phyloP scores from a whole-genome alignment of 2,797 vertebrate genomes.

The Aulostomus chinensis region DNA sequence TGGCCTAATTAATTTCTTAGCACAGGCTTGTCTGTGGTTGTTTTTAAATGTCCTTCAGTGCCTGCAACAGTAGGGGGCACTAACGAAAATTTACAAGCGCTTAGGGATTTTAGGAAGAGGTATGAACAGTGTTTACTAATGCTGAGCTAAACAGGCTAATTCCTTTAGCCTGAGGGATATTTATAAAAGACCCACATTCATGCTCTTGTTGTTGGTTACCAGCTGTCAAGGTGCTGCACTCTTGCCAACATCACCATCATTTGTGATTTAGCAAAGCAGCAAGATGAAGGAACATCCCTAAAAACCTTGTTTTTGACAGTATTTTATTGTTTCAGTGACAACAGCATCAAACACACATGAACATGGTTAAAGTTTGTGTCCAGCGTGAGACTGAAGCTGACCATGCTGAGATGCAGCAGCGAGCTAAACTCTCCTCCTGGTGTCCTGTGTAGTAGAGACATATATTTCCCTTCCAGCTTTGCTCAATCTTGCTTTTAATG shows the following conservation, averaged over 20 bases:
- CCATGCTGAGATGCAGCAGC: no score
- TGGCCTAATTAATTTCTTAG: slow-evolving; percentile 78
- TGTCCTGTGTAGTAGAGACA: no score
- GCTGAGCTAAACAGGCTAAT: slow-evolving; percentile 66
- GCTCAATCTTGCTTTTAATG: no score
- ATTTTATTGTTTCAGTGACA: no score
- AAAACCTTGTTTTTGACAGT: no score
- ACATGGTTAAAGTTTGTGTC: no score
- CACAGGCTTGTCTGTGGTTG: slow-evolving; percentile 52
- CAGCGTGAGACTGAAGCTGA: no score
- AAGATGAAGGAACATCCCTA: no score
- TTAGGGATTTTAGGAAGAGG: slow-evolving; percentile 66
- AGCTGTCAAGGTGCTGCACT: slow-evolving; percentile 28
- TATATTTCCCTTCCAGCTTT: no score
- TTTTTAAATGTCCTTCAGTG: slow-evolving; percentile 60
- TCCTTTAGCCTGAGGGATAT: slow-evolving; percentile 61
- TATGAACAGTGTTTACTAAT: slow-evolving; percentile 68
- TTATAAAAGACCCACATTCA: slow-evolving; percentile 65
- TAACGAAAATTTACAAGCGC: slow-evolving; percentile 67
- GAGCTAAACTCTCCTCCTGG: no score
- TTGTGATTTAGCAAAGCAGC: slow-evolving; percentile 2
- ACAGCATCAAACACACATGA: no score
- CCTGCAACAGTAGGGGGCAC: slow-evolving; percentile 58
- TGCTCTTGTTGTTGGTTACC: slow-evolving; percentile 44
- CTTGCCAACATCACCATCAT: slow-evolving; percentile 1